These are phyloP conservation scores for Corythaixoides concolor DNA, from an alignment of 2,113 vertebrate genomes.

Conservation along the genomic window DNA sequence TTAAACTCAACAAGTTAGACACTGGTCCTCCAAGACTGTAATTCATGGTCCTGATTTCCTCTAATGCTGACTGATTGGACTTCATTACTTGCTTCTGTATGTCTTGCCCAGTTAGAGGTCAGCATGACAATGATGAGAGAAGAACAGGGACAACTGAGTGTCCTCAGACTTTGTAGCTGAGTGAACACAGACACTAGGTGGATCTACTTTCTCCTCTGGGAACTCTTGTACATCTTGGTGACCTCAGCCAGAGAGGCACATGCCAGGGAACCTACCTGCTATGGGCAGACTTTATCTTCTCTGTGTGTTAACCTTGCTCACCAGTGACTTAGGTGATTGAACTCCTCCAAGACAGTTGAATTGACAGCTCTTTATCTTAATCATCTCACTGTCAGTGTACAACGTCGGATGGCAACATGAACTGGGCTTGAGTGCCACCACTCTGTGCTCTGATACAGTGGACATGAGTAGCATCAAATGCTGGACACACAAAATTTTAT, in stretches of 20 bases:
- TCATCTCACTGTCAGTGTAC: not conserved
- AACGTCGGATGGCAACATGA: fast-evolving
- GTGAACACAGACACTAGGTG: not conserved
- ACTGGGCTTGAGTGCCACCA: not conserved
- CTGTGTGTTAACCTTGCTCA: not conserved
- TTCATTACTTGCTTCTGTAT: not conserved
- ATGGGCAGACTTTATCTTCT: not conserved
- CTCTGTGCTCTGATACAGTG: not conserved
- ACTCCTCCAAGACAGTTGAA: not conserved
- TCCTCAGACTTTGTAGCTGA: not conserved
- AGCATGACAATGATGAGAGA: not conserved
- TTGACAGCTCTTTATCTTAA: not conserved
- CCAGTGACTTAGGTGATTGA: not conserved
- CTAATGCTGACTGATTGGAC: fast-evolving
- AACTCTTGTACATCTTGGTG: not conserved
- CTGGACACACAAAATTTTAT: not conserved
- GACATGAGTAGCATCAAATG: not conserved
- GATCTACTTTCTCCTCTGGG: not conserved
- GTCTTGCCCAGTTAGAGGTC: not conserved
- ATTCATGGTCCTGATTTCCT: not conserved
- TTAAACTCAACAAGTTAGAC: not conserved
- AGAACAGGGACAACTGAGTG: not conserved
- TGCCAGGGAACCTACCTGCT: not conserved
- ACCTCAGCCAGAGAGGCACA: not conserved
- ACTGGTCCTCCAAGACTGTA: too few species aligned